Conservation (phyloP, 2,113 vertebrate genomes). For the Labeo catla region DNA sequence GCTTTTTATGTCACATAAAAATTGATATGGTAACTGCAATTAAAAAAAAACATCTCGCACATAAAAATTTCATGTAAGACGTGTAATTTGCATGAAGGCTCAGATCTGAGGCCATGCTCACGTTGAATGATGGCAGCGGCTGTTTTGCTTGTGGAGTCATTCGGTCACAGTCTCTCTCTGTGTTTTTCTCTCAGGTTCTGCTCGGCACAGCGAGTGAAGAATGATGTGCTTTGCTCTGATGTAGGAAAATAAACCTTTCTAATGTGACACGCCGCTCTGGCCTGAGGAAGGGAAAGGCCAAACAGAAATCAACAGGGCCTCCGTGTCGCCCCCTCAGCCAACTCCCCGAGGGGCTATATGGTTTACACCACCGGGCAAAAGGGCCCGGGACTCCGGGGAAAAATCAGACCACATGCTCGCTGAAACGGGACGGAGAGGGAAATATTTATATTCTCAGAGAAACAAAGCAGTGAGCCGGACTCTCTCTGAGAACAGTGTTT, state of each 20-base stretch:
- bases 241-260: constrained; percentile 63
- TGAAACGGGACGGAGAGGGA: constrained; percentile 40
- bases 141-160: constrained; percentile 51
- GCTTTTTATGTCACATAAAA: background rate
- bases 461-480: constrained; percentile 34
- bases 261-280: constrained; percentile 72
- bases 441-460: constrained; percentile 60
- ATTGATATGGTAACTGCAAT: background rate
- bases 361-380: constrained; percentile 62
- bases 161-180: constrained; percentile 49
- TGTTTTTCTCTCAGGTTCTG: constrained; percentile 34
- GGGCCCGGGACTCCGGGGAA: constrained; percentile 25
- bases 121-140: constrained; percentile 11
- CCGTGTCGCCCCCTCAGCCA: constrained; percentile 52
- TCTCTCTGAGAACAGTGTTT: constrained; percentile 28
- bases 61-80: constrained; percentile 13
- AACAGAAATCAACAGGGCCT: constrained; percentile 74
- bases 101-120: background rate
- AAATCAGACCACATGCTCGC: constrained; percentile 48
- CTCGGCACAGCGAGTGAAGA: constrained; percentile 61
- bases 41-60: background rate
- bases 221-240: constrained; percentile 64
- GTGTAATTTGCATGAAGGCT: constrained; percentile 34
- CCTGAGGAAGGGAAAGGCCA: constrained; percentile 73
- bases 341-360: constrained; percentile 68